Evolutionary conservation across 2,888 invertebrate genomes (phyloP).

Genomic region (Melieria omissa): DNA sequence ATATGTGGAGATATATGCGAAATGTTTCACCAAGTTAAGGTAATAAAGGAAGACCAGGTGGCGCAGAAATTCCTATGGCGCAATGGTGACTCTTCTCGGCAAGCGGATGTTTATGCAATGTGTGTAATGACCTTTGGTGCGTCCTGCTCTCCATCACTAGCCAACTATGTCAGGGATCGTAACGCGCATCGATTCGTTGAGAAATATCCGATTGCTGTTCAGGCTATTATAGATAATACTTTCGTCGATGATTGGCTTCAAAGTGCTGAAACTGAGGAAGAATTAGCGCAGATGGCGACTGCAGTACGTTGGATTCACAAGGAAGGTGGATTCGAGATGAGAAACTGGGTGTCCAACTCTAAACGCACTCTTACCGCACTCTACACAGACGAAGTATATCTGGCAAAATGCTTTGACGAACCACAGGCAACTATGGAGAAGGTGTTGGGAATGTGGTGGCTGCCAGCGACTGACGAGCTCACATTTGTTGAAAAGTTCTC

Average conservation of each 20-base stretch:
- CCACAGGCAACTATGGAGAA: slow-evolving; percentile 29
- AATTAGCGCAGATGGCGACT: slow-evolving; percentile 21
- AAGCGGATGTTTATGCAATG: slow-evolving; percentile 36
- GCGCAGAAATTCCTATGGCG: slow-evolving; percentile 33
- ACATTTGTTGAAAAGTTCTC: slow-evolving; percentile 30
- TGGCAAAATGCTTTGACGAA: slow-evolving; percentile 12
- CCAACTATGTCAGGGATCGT: slow-evolving; percentile 41
- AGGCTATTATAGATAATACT: slow-evolving; percentile 29
- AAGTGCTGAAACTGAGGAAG: slow-evolving; percentile 46
- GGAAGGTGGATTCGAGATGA: slow-evolving; percentile 40
- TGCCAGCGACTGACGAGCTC: slow-evolving; percentile 37
- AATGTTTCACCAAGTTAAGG: slow-evolving; percentile 33
- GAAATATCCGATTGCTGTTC: slow-evolving; percentile 15
- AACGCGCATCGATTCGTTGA: slow-evolving; percentile 28
- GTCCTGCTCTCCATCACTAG: slow-evolving; percentile 30
- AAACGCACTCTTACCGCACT: slow-evolving; percentile 15
- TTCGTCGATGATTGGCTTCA: slow-evolving; percentile 51
- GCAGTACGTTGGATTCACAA: slow-evolving; percentile 30
- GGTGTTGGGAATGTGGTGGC: slow-evolving; percentile 39
- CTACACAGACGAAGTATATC: neutral
- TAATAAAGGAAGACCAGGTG: slow-evolving; percentile 4
- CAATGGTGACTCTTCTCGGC: slow-evolving; percentile 28
- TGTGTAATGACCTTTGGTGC: slow-evolving; percentile 38
- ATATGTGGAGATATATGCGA: slow-evolving; percentile 56
- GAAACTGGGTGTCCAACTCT: slow-evolving; percentile 50